phyloP scores from a whole-genome alignment of 1,140 invertebrate genomes.

The Drosophila equinoxialis region DNA sequence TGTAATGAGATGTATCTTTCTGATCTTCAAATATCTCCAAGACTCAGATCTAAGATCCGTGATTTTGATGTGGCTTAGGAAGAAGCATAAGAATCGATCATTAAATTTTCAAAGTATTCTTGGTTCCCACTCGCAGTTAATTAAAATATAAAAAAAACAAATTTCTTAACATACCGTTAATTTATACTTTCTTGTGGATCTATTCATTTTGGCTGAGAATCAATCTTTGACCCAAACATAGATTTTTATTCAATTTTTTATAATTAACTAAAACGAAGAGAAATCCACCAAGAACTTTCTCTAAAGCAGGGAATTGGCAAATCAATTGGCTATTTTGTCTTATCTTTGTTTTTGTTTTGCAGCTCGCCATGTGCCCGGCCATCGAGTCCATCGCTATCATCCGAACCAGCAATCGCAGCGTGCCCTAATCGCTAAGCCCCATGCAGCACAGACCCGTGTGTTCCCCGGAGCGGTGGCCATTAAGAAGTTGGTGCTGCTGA shows the following conservation, averaged over 20 bases:
- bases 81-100: too few relatives aligned
- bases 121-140: too few relatives aligned
- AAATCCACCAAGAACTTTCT: neutral
- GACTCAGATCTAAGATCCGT: too few relatives aligned
- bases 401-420: slow-evolving; percentile 48
- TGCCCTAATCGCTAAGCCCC: slow-evolving; percentile 56
- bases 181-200: too few relatives aligned
- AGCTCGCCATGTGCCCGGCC: slow-evolving; percentile 66
- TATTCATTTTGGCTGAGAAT: neutral
- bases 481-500: slow-evolving; percentile 77
- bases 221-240: neutral
- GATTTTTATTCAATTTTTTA: neutral
- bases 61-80: too few relatives aligned
- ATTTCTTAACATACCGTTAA: too few relatives aligned
- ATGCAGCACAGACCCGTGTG: slow-evolving; percentile 62
- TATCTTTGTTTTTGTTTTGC: too few relatives aligned
- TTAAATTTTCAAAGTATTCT: too few relatives aligned
- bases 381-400: slow-evolving; percentile 29
- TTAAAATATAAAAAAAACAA: too few relatives aligned
- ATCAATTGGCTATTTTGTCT: neutral
- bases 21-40: too few relatives aligned
- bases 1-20: too few relatives aligned
- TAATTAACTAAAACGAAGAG: neutral
- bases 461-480: slow-evolving; percentile 78
- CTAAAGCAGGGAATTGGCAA: neutral